Evolutionary conservation across 2,888 invertebrate species (phyloP).

Genomic region (Sisyra terminalis): DNA sequence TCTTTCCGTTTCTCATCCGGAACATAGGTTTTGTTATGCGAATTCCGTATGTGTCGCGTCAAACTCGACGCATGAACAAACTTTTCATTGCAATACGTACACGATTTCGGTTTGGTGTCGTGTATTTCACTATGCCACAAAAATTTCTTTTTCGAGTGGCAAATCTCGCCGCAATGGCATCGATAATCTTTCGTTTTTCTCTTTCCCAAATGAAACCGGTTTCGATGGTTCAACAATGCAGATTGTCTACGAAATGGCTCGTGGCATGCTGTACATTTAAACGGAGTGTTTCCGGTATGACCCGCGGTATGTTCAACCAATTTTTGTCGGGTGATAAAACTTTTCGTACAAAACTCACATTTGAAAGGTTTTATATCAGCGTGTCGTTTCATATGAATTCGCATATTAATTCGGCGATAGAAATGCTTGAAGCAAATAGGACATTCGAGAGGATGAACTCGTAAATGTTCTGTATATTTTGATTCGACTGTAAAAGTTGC

Average conservation of each 20-base stretch:
- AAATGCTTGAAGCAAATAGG: conserved; percentile 67
- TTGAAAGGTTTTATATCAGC: conserved; percentile 49
- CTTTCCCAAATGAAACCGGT: conserved; percentile 58
- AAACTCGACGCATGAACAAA: conserved; percentile 72
- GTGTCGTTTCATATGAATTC: conserved; percentile 65
- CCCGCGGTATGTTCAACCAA: conserved; percentile 66
- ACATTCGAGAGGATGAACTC: conserved; percentile 68
- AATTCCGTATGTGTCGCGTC: conserved; percentile 64
- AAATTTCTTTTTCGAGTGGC: conserved; percentile 69
- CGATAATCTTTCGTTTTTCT: conserved; percentile 55
- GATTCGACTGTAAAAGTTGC: conserved; percentile 50
- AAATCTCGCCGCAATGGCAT: conserved; percentile 63
- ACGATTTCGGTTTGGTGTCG: conserved; percentile 65
- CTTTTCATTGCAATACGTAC: conserved; percentile 71
- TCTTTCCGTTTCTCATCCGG: conserved; percentile 38
- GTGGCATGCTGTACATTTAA: conserved; percentile 65
- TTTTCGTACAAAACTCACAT: conserved; percentile 66
- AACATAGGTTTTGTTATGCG: conserved; percentile 62
- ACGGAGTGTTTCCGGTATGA: conserved; percentile 65
- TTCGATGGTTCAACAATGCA: conserved; percentile 70
- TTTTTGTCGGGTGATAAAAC: conserved; percentile 69
- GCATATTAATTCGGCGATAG: conserved; percentile 53
- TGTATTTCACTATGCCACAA: conserved; percentile 78
- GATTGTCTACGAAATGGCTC: conserved; percentile 69
- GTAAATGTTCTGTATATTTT: conserved; percentile 55